Evolutionary conservation across 2,797 vertebrate genomes (phyloP), one percentile per base, ranked within the genome.

Genomic region (Alosa sapidissima): DNA sequence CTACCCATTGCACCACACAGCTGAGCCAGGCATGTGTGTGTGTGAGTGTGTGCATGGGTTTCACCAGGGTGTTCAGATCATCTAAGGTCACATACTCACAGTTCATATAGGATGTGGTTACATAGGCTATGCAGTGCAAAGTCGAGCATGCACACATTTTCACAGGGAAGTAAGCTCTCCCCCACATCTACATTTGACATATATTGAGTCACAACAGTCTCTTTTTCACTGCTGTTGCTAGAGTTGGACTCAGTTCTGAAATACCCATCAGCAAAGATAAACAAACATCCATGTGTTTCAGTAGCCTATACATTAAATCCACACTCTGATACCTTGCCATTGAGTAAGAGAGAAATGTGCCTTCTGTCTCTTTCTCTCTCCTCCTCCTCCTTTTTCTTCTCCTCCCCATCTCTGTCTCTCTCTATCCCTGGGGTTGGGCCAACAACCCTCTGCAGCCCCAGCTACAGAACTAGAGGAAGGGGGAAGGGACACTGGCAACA

Each of bases 291-390:
- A 75, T 78, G 41, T 2, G 6, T 13, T 72, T 72, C 28, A 14
- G 9, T 72, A 14, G 2, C 86, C 81, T 82, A 92, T 91, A 88
- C 90, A 91, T 91, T 86, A 90, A 89, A 91, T 85, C 86, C 88
- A 89, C 92, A 89, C 89, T 90, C 91, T 85, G 82, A 92, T 91
- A 92, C 90, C 89, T 92, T 92, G 91, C 91, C 91, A 91, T 86
- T 86, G 88, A 94, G 92, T 92, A 93, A 93, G 91, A 91, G 90
- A 84, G 83, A 85, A 91, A 88, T 88, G 89, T 91, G 89, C 88
- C 92, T 89, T 88, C 93, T 91, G 88, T 84, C 87, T 86, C 14
- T 75, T 49, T 84, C 52, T 82, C 52, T 49, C 41, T 87, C 60
- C 47, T 49, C 72, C 86, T 82, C 81, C 54, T 28, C 65, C 81